Percentiles rank a stretch among this genome's conserved stretches.
Conservation (phyloP, 1,140 invertebrate genomes). For the Saccostrea glomerata region DNA sequence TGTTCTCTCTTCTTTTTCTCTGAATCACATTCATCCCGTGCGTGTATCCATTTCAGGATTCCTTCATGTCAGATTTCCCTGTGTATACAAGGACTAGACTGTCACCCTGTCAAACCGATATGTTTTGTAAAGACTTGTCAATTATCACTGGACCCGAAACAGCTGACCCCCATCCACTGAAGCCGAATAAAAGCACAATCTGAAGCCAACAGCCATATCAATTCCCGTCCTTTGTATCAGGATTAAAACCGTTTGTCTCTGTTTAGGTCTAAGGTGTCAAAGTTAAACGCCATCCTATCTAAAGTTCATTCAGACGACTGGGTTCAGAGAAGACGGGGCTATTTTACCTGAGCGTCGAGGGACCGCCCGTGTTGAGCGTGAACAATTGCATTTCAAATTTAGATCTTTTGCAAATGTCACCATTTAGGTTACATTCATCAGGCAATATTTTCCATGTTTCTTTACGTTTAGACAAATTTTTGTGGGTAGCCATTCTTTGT, state of each 20-base stretch:
- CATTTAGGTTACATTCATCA: neutral
- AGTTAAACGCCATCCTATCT: neutral
- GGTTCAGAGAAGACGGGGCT: neutral
- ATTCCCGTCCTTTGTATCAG: neutral
- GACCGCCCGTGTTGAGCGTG: neutral
- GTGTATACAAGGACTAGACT: neutral
- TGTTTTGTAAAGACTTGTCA: conserved; percentile 27
- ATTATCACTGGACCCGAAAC: conserved; percentile 8
- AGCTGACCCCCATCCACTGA: neutral
- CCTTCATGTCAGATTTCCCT: neutral
- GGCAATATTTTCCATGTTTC: conserved; percentile 4
- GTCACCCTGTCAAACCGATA: neutral
- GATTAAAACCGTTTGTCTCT: neutral
- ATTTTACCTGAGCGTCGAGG: neutral
- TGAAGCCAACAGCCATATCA: neutral
- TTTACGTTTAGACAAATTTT: neutral
- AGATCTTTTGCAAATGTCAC: neutral
- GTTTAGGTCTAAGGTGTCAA: neutral
- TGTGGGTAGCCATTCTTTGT: conserved; percentile 6
- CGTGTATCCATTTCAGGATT: neutral
- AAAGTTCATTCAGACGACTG: conserved; percentile 8
- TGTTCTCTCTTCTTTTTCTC: neutral
- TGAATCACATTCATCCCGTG: neutral
- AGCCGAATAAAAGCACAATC: neutral
- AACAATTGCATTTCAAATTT: conserved; percentile 6